A percentile compares a stretch with the other conserved stretches of the same genome.
Conservation (phyloP, 2,113 vertebrate species). For the Heterocephalus glaber region DNA sequence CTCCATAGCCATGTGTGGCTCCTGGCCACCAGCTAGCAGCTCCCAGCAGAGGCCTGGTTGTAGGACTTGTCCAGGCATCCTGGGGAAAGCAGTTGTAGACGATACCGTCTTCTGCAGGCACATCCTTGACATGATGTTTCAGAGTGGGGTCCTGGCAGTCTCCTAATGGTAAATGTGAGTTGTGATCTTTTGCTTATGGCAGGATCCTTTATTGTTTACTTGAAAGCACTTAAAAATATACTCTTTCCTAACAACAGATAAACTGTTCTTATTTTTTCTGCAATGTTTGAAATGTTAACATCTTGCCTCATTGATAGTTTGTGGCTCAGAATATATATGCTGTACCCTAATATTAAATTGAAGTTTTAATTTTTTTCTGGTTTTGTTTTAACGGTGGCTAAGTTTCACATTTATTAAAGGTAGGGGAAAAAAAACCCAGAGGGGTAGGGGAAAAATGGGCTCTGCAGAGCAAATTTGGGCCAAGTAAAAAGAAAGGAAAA, state of each 20-base stretch:
- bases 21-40: not conserved
- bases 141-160: not conserved
- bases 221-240: not conserved
- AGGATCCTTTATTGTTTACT: not conserved
- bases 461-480: not conserved
- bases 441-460: not conserved
- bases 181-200: not conserved
- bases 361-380: not conserved
- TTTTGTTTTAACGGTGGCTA: not conserved
- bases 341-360: slow-evolving; percentile 19
- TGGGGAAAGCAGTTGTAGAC: not conserved
- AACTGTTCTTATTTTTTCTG: slow-evolving; percentile 28
- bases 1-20: not conserved
- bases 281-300: slow-evolving; percentile 37
- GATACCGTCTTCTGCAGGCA: not conserved
- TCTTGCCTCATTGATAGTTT: not conserved
- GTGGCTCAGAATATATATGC: not conserved
- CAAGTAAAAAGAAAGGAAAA: not conserved
- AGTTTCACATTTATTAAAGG: not conserved
- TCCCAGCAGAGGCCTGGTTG: not conserved
- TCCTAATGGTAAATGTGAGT: not conserved
- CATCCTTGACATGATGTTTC: not conserved
- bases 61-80: not conserved
- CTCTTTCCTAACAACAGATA: slow-evolving; percentile 20
- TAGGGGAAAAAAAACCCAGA: not conserved